phyloP scores from a whole-genome alignment of 2,113 vertebrate genomes.

The Mystacornis crossleyi region DNA sequence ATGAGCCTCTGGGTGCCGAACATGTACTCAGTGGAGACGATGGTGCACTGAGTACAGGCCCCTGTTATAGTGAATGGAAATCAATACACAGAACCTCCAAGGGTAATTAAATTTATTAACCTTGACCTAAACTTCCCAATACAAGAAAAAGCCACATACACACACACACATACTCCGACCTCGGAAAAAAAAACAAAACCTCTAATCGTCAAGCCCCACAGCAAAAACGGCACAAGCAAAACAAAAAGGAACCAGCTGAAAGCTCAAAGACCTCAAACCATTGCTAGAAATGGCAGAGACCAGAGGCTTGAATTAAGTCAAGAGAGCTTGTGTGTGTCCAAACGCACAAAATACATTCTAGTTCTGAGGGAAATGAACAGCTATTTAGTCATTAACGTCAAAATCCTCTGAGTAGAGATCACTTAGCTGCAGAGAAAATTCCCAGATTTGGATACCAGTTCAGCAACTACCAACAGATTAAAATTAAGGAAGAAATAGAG shows the following conservation, averaged over 20 bases:
- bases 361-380: neutral
- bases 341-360: rapidly evolving
- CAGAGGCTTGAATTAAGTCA: neutral
- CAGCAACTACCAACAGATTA: neutral
- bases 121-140: neutral
- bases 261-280: neutral
- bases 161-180: rapidly evolving
- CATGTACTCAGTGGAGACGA: neutral
- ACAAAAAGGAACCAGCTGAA: neutral
- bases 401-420: neutral
- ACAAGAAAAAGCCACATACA: neutral
- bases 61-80: neutral
- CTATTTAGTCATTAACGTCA: neutral
- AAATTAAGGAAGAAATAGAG: neutral
- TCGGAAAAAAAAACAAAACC: neutral
- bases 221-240: neutral
- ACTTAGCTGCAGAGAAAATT: neutral
- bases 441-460: neutral
- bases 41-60: neutral
- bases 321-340: neutral
- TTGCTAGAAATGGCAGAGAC: neutral
- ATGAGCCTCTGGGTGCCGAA: neutral
- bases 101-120: neutral
- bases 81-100: neutral
- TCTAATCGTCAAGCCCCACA: neutral